Evolutionary conservation across 2,113 vertebrate species (phyloP), one percentile per base, ranked within the genome.

Genomic region (Brachirus orientalis): DNA sequence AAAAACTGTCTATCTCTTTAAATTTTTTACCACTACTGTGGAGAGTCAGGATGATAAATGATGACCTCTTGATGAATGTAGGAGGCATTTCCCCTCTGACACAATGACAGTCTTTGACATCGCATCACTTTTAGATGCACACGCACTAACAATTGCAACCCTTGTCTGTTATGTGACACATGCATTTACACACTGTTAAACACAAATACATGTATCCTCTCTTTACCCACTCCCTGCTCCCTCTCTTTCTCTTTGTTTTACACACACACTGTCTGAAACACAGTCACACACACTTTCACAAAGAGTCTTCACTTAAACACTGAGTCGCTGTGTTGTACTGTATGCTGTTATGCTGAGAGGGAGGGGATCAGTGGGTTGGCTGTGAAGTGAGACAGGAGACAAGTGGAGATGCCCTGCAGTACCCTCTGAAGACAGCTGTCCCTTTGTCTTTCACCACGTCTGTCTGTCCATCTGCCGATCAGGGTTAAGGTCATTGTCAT

Each of bases 71-170:
- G 58, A 79, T 84, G 76, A 83, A 84, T 74, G 52, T 79, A 86
- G 83, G 54, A 75, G 69, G 81, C 43, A 47, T 83, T 86, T 91
- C 78, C 84, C 69, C 62, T 86, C 43, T 68, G 56, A 77, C 63
- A 90, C 90, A 91, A 89, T 86, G 65, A 52, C 54, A 22, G 63
- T 72, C 89, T 82, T 91, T 90, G 66, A 79, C 68, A 59, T 48
- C 72, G 63, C 68, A 45, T 45, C 52, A 53, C 55, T 59, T 33
- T 63, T 68, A 86, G 53, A 63, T 53, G 37, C 59, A 68, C 58
- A 59, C 63, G 53, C 51, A 73, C 19, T 69, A 64, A 85, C 69
- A 84, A 72, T 40, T 62, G 43, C 77, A 44, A 59, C 76, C 82
- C 80, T 79, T 88, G 80, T 79, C 66, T 66, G 38, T 52, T 44